These are phyloP conservation scores for Hexactinellida sp. DNA, from an alignment of 37 sponge, comb jelly and placozoan genomes.

Conservation along the genomic window DNA sequence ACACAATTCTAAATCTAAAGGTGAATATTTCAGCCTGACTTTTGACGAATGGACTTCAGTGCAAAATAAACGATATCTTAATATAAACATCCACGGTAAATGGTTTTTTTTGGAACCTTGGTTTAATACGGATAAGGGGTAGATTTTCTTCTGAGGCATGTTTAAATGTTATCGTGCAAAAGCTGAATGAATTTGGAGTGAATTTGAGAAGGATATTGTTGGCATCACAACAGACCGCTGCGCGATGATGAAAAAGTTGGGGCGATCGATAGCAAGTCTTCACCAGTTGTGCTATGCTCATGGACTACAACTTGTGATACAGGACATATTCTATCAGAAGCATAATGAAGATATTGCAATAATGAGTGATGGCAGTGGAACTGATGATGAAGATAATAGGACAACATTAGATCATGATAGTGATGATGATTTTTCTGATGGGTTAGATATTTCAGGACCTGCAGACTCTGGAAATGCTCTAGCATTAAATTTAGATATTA, in stretches of 20 bases:
- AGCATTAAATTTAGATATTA: not conserved
- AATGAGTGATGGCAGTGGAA: not conserved
- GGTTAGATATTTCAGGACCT: not conserved
- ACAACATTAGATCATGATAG: not conserved
- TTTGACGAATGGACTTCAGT: not conserved
- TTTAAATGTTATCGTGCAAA: not conserved
- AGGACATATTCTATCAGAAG: too few relatives aligned
- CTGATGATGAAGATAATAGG: not conserved
- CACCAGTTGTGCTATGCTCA: too few relatives aligned
- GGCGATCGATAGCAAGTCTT: too few relatives aligned
- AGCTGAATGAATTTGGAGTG: slow-evolving; percentile 5
- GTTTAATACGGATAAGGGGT: not conserved
- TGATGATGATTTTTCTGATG: not conserved
- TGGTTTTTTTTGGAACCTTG: not conserved
- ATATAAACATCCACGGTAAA: not conserved
- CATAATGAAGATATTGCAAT: not conserved
- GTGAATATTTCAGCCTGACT: not conserved
- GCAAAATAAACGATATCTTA: not conserved
- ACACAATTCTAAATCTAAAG: not conserved
- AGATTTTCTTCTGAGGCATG: not conserved
- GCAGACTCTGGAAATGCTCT: not conserved
- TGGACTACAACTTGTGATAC: too few relatives aligned
- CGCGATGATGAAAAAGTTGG: not conserved
- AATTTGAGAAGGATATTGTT: not conserved
- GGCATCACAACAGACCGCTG: not conserved